Percentiles rank a stretch among this genome's conserved stretches.
These are phyloP conservation scores for Felis chaus DNA, from an alignment of 2,113 vertebrate genomes.

Conservation along the genomic window DNA sequence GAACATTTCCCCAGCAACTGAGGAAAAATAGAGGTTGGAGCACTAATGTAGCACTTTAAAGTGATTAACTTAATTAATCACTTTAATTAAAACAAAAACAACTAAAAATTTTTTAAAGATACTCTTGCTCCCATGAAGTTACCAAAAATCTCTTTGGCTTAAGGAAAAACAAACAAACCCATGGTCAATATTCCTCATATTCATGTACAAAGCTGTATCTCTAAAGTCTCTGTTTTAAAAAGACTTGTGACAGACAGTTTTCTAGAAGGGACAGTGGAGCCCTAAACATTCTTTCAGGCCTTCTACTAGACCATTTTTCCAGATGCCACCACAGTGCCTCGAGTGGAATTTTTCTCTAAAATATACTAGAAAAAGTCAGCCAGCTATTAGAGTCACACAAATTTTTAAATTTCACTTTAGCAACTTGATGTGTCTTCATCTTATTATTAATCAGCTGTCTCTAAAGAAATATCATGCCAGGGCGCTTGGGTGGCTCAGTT, in stretches of 20 bases:
- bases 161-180: neutral
- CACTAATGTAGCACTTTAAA: neutral
- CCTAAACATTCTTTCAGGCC: neutral
- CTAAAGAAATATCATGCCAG: slow-evolving; percentile 16
- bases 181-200: neutral
- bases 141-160: slow-evolving; percentile 33
- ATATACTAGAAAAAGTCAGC: neutral
- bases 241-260: neutral
- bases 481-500: too few relatives aligned
- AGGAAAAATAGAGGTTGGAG: neutral
- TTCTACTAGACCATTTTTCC: neutral
- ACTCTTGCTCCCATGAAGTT: neutral
- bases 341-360: neutral
- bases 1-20: neutral
- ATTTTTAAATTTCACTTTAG: slow-evolving; percentile 57
- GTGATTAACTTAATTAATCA: neutral
- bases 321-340: neutral
- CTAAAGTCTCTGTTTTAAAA: slow-evolving; percentile 34
- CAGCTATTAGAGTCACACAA: neutral
- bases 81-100: neutral
- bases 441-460: slow-evolving; percentile 3
- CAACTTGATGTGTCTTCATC: slow-evolving; percentile 5
- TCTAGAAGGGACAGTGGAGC: neutral
- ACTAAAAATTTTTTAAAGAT: slow-evolving; percentile 19
- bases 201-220: neutral